Conservation (phyloP, 2,888 invertebrate species). For the Steinernema carpocapsae region DNA sequence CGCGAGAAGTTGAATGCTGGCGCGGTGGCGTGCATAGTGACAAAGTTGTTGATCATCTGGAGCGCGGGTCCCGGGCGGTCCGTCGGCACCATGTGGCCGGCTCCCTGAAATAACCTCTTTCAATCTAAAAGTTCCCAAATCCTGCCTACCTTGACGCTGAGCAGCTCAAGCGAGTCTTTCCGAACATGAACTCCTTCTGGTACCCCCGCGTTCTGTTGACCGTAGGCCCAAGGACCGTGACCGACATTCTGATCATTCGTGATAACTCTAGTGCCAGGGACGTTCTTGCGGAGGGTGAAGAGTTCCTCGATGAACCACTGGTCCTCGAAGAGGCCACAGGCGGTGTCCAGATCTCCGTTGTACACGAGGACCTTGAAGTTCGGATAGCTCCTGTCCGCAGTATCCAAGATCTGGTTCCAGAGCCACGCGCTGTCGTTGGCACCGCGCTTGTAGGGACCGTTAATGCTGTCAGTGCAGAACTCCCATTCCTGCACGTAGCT, state of each 20-base stretch:
- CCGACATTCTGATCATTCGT: too few species aligned
- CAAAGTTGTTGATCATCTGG: conserved; percentile 77
- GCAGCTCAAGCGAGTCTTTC: conserved; percentile 49
- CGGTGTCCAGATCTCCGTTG: conserved; percentile 72
- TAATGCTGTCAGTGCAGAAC: conserved; percentile 3
- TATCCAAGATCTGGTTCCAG: conserved; percentile 55
- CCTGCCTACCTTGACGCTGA: conserved; percentile 51
- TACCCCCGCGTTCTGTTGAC: conserved; percentile 59
- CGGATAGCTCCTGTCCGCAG: conserved; percentile 36
- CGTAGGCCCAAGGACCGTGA: conserved; percentile 52
- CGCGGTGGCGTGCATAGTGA: conserved; percentile 31
- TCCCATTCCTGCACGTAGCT: conserved; percentile 18
- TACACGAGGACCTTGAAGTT: conserved; percentile 65
- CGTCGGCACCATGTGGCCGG: conserved; percentile 82
- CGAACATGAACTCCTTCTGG: conserved; percentile 52
- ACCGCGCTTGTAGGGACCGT: conserved; percentile 47
- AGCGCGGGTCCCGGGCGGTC: conserved; percentile 82
- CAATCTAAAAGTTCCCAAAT: not conserved
- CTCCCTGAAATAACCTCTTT: conserved; percentile 66
- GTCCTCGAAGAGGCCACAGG: conserved; percentile 39
- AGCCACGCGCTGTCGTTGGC: conserved; percentile 51
- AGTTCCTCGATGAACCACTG: conserved; percentile 44
- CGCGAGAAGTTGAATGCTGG: conserved; percentile 29
- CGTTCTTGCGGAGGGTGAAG: not conserved
- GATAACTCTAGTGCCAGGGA: conserved; percentile 44